Evolutionary conservation across 1,140 invertebrate genomes (phyloP).

Genomic region (Heliothis virescens): DNA sequence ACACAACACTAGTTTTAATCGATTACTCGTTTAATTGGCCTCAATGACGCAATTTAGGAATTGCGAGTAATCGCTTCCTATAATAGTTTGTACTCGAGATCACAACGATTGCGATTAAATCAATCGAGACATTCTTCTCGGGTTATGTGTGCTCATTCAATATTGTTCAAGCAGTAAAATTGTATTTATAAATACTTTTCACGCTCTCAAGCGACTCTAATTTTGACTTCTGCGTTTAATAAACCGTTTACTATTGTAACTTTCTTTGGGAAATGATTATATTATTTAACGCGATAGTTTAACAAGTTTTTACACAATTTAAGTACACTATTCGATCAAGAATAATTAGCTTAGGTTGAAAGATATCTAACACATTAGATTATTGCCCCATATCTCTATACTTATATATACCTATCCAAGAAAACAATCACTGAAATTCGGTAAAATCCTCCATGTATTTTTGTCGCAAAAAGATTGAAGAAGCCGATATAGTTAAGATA

Average conservation of each 20-base stretch:
- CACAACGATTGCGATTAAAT: slow-evolving; percentile 4
- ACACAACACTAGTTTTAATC: slow-evolving; percentile 5
- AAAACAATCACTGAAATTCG: no score
- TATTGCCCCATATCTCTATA: no score
- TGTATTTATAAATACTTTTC: background rate
- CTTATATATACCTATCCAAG: no score
- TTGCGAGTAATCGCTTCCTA: slow-evolving; percentile 16
- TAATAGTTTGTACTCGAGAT: background rate
- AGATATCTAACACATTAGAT: no score
- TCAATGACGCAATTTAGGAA: slow-evolving; percentile 24
- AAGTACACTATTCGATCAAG: no score
- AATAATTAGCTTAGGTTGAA: no score
- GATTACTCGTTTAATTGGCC: slow-evolving; percentile 16
- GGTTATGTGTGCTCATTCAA: background rate
- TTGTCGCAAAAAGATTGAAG: no score
- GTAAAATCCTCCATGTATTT: no score
- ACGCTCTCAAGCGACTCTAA: background rate
- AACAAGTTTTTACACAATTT: no score
- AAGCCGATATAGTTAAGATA: no score
- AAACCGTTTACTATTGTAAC: background rate
- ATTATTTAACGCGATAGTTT: no score
- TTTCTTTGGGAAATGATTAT: background rate
- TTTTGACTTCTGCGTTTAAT: background rate
- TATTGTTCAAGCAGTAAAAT: background rate
- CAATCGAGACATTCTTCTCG: background rate